phyloP scores from a whole-genome alignment of 1,140 invertebrate species.

The Zelostemma sp. region DNA sequence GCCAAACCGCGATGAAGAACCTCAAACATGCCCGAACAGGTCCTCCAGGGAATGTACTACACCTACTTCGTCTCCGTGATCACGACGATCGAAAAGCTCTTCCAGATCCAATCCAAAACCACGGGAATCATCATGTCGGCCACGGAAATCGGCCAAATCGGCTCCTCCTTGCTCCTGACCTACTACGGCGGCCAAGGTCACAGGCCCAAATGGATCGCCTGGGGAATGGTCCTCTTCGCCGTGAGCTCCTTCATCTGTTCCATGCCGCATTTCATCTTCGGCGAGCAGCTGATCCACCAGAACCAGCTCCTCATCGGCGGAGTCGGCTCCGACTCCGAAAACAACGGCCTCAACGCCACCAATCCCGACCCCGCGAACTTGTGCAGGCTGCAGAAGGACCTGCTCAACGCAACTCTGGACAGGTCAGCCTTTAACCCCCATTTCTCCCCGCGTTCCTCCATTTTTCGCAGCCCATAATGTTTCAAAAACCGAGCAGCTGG shows the following conservation, averaged over 20 bases:
- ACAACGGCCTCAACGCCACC: slow-evolving; percentile 52
- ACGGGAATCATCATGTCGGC: slow-evolving; percentile 94
- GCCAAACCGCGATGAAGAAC: no score
- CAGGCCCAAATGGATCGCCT: slow-evolving; percentile 95
- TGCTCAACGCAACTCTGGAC: slow-evolving; percentile 52
- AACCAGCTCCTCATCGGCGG: slow-evolving; percentile 73
- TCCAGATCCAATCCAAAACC: slow-evolving; percentile 94
- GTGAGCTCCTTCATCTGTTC: slow-evolving; percentile 90
- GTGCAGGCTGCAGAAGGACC: slow-evolving; percentile 56
- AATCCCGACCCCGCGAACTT: slow-evolving; percentile 61
- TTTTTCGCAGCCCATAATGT: neutral
- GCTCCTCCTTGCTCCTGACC: slow-evolving; percentile 87
- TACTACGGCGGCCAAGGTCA: slow-evolving; percentile 95
- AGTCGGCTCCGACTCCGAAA: slow-evolving; percentile 45
- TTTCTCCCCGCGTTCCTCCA: neutral
- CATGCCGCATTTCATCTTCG: slow-evolving; percentile 85
- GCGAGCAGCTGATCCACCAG: slow-evolving; percentile 77
- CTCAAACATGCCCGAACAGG: no score
- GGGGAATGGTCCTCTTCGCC: slow-evolving; percentile 92
- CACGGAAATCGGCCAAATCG: slow-evolving; percentile 95
- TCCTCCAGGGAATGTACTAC: slow-evolving; percentile 93
- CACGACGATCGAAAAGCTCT: slow-evolving; percentile 96
- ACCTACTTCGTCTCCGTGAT: slow-evolving; percentile 97
- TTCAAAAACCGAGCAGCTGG: no score
- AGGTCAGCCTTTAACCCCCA: slow-evolving; percentile 51